Evolutionary conservation across 1,140 invertebrate genomes (phyloP), one percentile per base, ranked within the genome.

Genomic region (Atta cephalotes): DNA sequence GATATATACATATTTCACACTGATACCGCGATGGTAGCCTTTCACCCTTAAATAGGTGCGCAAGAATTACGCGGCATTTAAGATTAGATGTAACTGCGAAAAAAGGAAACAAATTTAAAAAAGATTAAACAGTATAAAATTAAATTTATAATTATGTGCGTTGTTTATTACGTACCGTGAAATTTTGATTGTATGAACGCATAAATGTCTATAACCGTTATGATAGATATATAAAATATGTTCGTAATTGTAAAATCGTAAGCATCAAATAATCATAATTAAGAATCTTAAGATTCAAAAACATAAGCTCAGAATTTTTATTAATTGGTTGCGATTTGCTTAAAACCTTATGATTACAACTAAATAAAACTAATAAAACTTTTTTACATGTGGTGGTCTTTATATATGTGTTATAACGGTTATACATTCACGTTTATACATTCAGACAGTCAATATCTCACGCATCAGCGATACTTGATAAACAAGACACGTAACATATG

Each of bases 11-110:
- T 39, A 56, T 80, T 18, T 35, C 74, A 77, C 21, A 45, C 39
- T 9, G 9, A 45, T 3, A 45, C 2, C 39, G 9, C 9, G n/a
- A 31, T 56, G 31, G 6, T 12, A 31, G 25, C 53, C 68, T 82
- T 82, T 84, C 45, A 63, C 39, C 39, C 39, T 63, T 21, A 74
- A 84, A 84, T 49, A 14, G n/a, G 21, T 16, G 5, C 35, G 35
- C 18, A 9, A 5, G 12, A 60, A n/a, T 82, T 82, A 45, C 18
- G n/a, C 10, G 12, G 12, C 35, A 70, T 70, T 81, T 72, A 58
- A 7, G 14, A 74, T 82, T 21, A 70, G 35, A 80, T 56, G 14
- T 62, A 60, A 35, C 4, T 72, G 7, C 6, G 0, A 16, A 18
- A 58, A 70, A 10, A 60, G 28, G 16, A 60, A 72, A 28, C 0